These are phyloP conservation scores for Aphidius gifuensis DNA, from an alignment of 1,140 invertebrate species.

Conservation along the genomic window DNA sequence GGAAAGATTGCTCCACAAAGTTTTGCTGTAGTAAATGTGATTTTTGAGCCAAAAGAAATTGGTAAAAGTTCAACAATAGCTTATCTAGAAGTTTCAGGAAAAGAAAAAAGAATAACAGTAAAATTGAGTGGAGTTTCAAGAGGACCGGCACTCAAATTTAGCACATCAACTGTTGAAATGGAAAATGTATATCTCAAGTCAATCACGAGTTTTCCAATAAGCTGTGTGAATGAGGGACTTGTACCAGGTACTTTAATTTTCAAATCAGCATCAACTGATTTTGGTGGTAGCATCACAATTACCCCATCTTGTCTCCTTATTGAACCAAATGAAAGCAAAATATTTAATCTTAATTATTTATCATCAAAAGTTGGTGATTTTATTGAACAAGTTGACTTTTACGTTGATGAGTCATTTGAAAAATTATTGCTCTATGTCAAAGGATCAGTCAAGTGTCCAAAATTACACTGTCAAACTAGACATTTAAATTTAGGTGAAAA, in stretches of 20 bases:
- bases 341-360: constrained; percentile 38
- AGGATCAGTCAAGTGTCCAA: constrained; percentile 49
- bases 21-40: constrained; percentile 32
- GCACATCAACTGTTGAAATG: constrained; percentile 38
- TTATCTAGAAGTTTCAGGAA: constrained; percentile 44
- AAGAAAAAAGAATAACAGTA: constrained; percentile 36
- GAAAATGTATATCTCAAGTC: constrained; percentile 39
- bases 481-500: constrained; percentile 45
- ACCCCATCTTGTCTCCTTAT: constrained; percentile 29
- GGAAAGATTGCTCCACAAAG: constrained; percentile 44
- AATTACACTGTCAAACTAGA: constrained; percentile 43
- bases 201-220: constrained; percentile 40
- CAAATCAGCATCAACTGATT: constrained; percentile 29
- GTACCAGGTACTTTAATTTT: constrained; percentile 38
- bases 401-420: constrained; percentile 41
- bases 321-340: constrained; percentile 31
- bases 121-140: constrained; percentile 36
- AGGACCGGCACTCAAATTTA: constrained; percentile 44
- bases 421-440: constrained; percentile 38
- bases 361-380: constrained; percentile 41
- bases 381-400: constrained; percentile 41
- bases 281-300: constrained; percentile 34
- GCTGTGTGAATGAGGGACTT: constrained; percentile 37
- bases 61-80: constrained; percentile 34
- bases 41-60: constrained; percentile 40